Percentiles rank a stretch among this genome's conserved stretches.
phyloP scores from a whole-genome alignment of 2,113 vertebrate genomes.

The Zosterops hypoxanthus region DNA sequence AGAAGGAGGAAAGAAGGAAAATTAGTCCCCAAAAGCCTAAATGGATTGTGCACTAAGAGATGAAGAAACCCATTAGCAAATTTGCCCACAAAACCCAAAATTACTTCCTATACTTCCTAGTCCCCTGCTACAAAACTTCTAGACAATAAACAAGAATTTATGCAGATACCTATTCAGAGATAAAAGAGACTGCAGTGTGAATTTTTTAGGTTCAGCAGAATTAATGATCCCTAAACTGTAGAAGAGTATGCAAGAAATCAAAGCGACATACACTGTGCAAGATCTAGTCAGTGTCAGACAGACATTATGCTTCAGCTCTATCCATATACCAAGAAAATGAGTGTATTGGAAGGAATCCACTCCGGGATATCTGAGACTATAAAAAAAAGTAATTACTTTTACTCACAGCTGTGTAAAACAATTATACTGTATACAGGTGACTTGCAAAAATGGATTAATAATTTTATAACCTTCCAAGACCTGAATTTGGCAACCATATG shows the following conservation, averaged over 20 bases:
- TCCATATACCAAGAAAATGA: not conserved
- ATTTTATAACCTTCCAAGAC: conserved; percentile 36
- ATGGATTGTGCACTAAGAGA: not conserved
- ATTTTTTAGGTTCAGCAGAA: not conserved
- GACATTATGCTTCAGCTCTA: not conserved
- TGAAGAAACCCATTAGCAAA: not conserved
- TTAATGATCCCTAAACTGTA: not conserved
- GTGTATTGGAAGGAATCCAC: not conserved
- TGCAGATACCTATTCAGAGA: not conserved
- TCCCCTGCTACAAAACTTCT: not conserved
- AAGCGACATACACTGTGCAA: not conserved
- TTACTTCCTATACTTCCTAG: not conserved
- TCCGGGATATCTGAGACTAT: not conserved
- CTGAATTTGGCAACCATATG: not conserved
- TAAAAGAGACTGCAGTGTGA: not conserved
- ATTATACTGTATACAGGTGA: conserved; percentile 43
- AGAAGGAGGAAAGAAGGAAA: too few relatives aligned
- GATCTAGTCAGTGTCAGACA: not conserved
- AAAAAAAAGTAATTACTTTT: not conserved
- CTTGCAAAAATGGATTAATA: conserved; percentile 61
- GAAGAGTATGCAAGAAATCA: not conserved
- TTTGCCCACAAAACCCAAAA: not conserved
- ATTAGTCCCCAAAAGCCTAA: not conserved
- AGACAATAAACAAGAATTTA: not conserved
- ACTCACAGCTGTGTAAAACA: conserved; percentile 48